Conservation (phyloP, 2,888 invertebrate genomes). For the Pammene fasciana region DNA sequence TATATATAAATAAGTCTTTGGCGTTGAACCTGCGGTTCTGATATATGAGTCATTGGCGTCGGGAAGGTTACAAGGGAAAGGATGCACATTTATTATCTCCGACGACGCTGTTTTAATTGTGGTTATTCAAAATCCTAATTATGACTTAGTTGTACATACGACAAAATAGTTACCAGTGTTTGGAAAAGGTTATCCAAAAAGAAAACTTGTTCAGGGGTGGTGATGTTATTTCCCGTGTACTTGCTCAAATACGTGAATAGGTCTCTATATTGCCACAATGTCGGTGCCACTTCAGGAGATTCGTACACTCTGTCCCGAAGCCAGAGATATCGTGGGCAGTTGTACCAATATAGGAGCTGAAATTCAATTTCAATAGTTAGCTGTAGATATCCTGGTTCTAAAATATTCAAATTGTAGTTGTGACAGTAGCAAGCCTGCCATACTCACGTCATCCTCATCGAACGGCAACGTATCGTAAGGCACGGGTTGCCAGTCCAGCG, state of each 20-base stretch:
- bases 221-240: slow-evolving; percentile 68
- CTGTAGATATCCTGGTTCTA: neutral
- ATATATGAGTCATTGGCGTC: too few relatives aligned
- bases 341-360: slow-evolving; percentile 78
- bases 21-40: too few relatives aligned
- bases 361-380: slow-evolving; percentile 44
- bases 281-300: slow-evolving; percentile 59
- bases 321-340: slow-evolving; percentile 69
- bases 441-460: slow-evolving; percentile 72
- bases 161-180: slow-evolving; percentile 65
- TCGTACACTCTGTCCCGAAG: slow-evolving; percentile 62
- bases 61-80: too few relatives aligned
- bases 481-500: slow-evolving; percentile 87
- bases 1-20: too few relatives aligned
- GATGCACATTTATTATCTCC: too few relatives aligned
- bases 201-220: slow-evolving; percentile 72
- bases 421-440: neutral
- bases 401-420: neutral
- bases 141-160: neutral
- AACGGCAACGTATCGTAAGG: slow-evolving; percentile 76
- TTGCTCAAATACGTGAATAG: slow-evolving; percentile 61
- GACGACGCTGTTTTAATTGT: too few relatives aligned
- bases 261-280: slow-evolving; percentile 60
- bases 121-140: too few relatives aligned
- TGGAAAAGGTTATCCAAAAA: slow-evolving; percentile 77